Percentiles rank a stretch among this genome's conserved stretches.
phyloP scores from a whole-genome alignment of 2,113 vertebrate genomes.

The Oceanodroma tethys region DNA sequence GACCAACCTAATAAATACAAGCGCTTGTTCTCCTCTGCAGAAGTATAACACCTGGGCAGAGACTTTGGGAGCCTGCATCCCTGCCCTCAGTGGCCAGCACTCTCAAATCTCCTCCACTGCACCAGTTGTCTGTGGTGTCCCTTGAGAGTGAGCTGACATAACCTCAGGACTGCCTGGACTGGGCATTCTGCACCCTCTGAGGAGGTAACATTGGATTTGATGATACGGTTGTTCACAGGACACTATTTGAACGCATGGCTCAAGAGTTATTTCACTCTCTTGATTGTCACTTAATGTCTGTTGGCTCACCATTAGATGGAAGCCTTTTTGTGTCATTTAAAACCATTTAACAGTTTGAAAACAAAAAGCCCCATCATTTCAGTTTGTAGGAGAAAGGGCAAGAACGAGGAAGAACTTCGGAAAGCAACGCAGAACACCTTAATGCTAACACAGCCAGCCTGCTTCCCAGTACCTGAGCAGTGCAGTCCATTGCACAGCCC shows the following conservation, averaged over 20 bases:
- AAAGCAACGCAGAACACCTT: neutral
- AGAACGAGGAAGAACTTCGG: neutral
- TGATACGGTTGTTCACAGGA: neutral
- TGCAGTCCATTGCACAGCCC: neutral
- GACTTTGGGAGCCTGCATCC: neutral
- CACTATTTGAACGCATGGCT: neutral
- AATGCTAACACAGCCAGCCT: neutral
- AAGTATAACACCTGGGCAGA: neutral
- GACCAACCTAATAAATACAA: neutral
- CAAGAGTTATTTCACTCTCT: neutral
- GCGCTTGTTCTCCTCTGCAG: neutral
- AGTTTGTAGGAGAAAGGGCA: neutral
- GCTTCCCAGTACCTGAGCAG: neutral
- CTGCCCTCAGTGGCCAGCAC: neutral
- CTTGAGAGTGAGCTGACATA: neutral
- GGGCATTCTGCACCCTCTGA: neutral
- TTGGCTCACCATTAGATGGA: neutral
- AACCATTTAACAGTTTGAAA: neutral
- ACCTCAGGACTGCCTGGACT: neutral
- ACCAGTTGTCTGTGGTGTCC: neutral
- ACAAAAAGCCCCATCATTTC: neutral
- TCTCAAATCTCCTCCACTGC: neutral
- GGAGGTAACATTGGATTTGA: neutral
- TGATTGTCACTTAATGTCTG: neutral
- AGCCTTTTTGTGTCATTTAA: neutral